Evolutionary conservation across 37 sponge, comb jelly and placozoan genomes (phyloP).

Genomic region (Mnemiopsis leidyi): DNA sequence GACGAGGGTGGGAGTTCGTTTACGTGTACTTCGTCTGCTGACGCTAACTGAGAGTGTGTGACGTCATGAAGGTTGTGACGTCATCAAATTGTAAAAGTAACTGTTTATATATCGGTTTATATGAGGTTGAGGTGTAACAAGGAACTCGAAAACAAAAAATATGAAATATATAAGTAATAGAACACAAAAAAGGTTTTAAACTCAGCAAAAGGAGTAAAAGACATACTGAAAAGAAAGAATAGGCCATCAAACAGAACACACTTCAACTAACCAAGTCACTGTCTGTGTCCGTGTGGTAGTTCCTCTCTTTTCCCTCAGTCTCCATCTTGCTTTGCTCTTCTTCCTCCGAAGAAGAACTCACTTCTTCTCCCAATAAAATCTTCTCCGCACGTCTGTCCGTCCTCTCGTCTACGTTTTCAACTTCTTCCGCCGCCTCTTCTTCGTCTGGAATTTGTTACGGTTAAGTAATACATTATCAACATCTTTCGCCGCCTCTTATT

Average conservation of each 20-base stretch:
- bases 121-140: too few species aligned
- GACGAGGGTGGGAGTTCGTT: background rate
- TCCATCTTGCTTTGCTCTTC: background rate
- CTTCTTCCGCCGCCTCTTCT: background rate
- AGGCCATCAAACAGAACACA: too few species aligned
- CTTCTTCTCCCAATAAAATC: slow-evolving; percentile 28
- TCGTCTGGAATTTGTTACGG: too few species aligned
- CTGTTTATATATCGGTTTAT: too few species aligned
- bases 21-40: slow-evolving; percentile 53
- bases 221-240: too few species aligned
- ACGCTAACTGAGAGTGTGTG: slow-evolving; percentile 19
- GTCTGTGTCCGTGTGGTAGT: slow-evolving; percentile 33
- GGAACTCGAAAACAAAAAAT: too few species aligned
- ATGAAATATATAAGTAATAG: too few species aligned
- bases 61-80: background rate
- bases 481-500: too few species aligned
- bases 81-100: background rate
- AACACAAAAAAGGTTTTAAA: too few species aligned
- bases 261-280: slow-evolving; percentile 32
- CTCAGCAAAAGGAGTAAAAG: too few species aligned
- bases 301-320: background rate
- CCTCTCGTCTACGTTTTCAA: background rate
- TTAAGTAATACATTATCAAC: too few species aligned
- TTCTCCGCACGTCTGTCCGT: slow-evolving; percentile 6
- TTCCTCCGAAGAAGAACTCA: background rate